These are phyloP conservation scores for Lindbergichthys nudifrons DNA, from an alignment of 2,797 vertebrate species.

Conservation along the genomic window DNA sequence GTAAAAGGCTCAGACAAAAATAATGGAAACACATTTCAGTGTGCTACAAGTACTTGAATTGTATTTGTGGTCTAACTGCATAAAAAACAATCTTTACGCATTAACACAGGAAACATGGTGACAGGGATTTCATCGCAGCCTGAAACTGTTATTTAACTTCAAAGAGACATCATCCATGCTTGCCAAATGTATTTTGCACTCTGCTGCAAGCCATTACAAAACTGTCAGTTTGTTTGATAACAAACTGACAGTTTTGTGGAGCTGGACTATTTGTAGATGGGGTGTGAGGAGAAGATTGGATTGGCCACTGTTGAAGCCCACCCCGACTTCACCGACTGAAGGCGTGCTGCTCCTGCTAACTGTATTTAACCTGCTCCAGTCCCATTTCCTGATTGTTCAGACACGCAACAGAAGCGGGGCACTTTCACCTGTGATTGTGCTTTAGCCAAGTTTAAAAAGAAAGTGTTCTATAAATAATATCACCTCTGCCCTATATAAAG, in stretches of 20 bases:
- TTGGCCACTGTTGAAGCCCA: background rate
- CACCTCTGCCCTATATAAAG: background rate
- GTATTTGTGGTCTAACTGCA: background rate
- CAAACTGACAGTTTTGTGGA: too few species aligned
- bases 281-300: slow-evolving; percentile 3
- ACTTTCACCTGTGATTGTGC: background rate
- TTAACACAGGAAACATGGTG: slow-evolving; percentile 10
- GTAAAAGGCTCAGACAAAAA: background rate
- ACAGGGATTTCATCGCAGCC: background rate
- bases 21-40: background rate
- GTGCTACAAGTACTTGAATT: background rate
- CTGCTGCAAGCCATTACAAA: slow-evolving; percentile 14
- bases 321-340: slow-evolving; percentile 4
- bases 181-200: slow-evolving; percentile 9
- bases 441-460: background rate
- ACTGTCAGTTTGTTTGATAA: slow-evolving; percentile 16
- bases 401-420: background rate
- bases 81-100: background rate
- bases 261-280: slow-evolving; percentile 6
- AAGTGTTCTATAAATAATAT: background rate
- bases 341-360: background rate
- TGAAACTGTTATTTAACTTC: slow-evolving; percentile 26
- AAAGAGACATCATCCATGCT: slow-evolving; percentile 22
- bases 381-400: background rate
- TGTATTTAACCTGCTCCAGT: background rate